Percentiles rank a stretch among this genome's conserved stretches.
Evolutionary conservation across 2,113 vertebrate species (phyloP).

Genomic region (Lipophrys pholis): DNA sequence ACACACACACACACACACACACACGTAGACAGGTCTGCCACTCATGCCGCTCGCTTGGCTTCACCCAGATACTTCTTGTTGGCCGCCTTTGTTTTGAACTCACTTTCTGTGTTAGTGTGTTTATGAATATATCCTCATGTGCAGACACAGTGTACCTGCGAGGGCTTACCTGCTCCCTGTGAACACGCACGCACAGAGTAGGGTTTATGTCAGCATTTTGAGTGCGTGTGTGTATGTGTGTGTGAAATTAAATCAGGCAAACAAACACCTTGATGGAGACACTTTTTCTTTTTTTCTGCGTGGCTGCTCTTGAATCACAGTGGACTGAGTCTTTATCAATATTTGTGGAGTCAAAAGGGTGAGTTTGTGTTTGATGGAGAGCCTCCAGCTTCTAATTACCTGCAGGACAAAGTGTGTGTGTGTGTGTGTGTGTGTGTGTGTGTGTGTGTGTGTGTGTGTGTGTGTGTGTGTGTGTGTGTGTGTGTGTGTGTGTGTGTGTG

Average conservation of each 20-base stretch:
- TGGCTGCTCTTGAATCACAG: conserved; percentile 50
- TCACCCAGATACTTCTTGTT: conserved; percentile 55
- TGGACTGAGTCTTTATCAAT: conserved; percentile 70
- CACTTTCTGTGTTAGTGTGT: conserved; percentile 33
- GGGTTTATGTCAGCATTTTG: no score
- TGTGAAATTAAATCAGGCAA: conserved; percentile 39
- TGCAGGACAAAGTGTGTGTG: conserved; percentile 47
- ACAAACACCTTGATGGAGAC: conserved; percentile 39
- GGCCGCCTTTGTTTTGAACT: conserved; percentile 52
- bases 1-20: conserved; percentile 44
- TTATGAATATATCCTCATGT: conserved; percentile 4
- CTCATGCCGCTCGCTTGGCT: conserved; percentile 53
- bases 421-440: conserved; percentile 30
- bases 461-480: conserved; percentile 1
- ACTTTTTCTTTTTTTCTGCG: conserved; percentile 40
- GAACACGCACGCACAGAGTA: neutral
- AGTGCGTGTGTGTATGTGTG: conserved; percentile 1
- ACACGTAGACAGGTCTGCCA: conserved; percentile 55
- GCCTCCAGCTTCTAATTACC: conserved; percentile 69
- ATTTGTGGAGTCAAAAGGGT: conserved; percentile 68
- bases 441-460: conserved; percentile 21
- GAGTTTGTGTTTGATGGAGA: conserved; percentile 72
- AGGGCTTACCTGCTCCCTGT: conserved; percentile 7
- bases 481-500: conserved; percentile 28
- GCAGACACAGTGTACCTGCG: conserved; percentile 5